A percentile compares a stretch with the other conserved stretches of the same genome.
Evolutionary conservation across 2,888 invertebrate species (phyloP).

Genomic region (Cryptus armator): DNA sequence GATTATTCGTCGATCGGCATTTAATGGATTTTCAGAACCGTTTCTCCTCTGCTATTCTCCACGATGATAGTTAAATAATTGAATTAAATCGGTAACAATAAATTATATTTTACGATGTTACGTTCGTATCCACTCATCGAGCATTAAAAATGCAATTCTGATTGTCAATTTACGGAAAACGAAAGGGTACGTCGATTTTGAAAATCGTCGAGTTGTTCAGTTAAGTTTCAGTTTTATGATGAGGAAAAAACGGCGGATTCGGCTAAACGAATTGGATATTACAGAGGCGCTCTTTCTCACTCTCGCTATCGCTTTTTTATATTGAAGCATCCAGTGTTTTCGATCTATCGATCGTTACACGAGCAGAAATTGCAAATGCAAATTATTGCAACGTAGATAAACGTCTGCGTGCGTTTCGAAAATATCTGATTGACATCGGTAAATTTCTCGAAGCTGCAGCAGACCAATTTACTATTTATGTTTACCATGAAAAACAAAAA

Average conservation of each 20-base stretch:
- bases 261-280: conserved; percentile 74
- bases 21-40: not conserved
- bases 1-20: not conserved
- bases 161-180: not conserved
- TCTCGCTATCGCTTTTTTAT: conserved; percentile 66
- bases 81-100: not conserved
- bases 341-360: not conserved
- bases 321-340: conserved; percentile 2
- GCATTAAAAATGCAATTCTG: not conserved
- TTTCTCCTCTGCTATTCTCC: not conserved
- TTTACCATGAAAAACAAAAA: conserved; percentile 40
- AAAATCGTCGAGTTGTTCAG: not conserved
- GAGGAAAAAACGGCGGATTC: conserved; percentile 45
- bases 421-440: conserved; percentile 30
- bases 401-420: conserved; percentile 19
- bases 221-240: conserved; percentile 10
- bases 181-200: conserved; percentile 14
- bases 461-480: conserved; percentile 65
- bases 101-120: not conserved
- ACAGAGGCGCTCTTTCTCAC: conserved; percentile 72
- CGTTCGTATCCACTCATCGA: not conserved
- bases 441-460: too few relatives aligned
- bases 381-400: too few relatives aligned
- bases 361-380: not conserved
- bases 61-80: not conserved